Conservation (phyloP, 92 coral and sea anemone genomes). For the Bergia puertoricense region DNA sequence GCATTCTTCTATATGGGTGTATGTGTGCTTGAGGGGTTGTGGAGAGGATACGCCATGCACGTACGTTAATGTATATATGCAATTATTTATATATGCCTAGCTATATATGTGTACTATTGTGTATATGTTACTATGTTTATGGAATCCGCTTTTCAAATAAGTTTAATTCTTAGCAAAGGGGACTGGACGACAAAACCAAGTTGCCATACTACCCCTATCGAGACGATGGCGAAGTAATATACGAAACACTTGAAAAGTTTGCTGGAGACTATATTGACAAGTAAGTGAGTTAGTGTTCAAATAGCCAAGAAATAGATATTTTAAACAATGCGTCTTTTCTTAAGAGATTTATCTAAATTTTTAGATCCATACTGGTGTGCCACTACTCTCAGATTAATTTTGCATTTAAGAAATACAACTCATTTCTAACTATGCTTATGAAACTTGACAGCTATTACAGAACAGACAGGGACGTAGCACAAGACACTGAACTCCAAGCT, state of each 20-base stretch:
- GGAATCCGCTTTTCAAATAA: background rate
- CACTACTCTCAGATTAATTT: no score
- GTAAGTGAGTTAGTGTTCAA: constrained; percentile 54
- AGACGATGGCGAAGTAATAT: constrained; percentile 88
- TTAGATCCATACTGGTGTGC: no score
- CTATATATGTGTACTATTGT: background rate
- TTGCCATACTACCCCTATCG: constrained; percentile 95
- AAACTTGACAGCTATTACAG: constrained; percentile 66
- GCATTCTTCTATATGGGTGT: background rate
- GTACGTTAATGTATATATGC: background rate
- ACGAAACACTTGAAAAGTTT: constrained; percentile 64
- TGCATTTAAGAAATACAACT: no score
- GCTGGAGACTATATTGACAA: constrained; percentile 66
- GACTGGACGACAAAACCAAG: constrained; percentile 71
- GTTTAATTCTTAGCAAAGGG: constrained; percentile 64
- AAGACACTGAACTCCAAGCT: constrained; percentile 78
- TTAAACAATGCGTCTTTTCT: background rate
- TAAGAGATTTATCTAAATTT: no score
- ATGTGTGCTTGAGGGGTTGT: background rate
- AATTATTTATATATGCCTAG: background rate
- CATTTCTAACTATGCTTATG: background rate
- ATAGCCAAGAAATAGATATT: background rate
- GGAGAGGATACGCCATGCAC: background rate
- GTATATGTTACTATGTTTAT: background rate
- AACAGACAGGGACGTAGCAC: constrained; percentile 58